Evolutionary conservation across 2,888 invertebrate species (phyloP), one percentile per base, ranked within the genome.

Genomic region (Heteromyza rotundicornis): DNA sequence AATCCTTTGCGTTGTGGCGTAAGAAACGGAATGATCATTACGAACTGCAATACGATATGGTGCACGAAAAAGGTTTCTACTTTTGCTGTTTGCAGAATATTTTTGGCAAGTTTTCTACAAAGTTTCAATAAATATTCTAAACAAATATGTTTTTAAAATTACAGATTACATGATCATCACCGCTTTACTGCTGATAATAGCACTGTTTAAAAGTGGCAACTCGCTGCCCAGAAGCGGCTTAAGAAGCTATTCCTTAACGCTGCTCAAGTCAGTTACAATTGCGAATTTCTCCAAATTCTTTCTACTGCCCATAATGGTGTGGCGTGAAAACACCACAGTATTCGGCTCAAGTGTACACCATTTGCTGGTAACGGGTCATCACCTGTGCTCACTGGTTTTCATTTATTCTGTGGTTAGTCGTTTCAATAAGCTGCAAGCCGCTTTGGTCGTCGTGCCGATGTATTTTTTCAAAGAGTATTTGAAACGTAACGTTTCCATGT

Each of bases 1-100:
- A 95, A 82, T 91, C 95, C 0, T 95, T 93, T 77, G 88, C 89
- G 17, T 85, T 89, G 56, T 92, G 91, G 89, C 77, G 83, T 2
- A 78, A 81, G 52, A 78, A 75, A 44, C 69, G 75, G 12, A 67
- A 65, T 17, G 71, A 70, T n/a, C n/a, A n/a, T n/a, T n/a, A n/a
- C 35, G 67, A 68, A 80, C 68, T 49, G 0, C 60, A 61, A 12
- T 23, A 60, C 20, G 77, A 85, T 1, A 85, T 87, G 63, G 83
- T 87, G 32, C 85, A 86, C 82, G 88, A 88, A 69, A 87, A 86
- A 64, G 86, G 86, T 10, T 88, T 88, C 67, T 88, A 88, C 70
- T 82, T 87, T 59, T 86, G 86, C 63, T 87, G 86, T 62, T 70
- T 85, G 0, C 84, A 86, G 64, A 86, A 86, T 64, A 71, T 80